Percentiles rank a stretch among this genome's conserved stretches.
Conservation (phyloP, 2,888 invertebrate species). For the Scaptomyza polygonia region DNA sequence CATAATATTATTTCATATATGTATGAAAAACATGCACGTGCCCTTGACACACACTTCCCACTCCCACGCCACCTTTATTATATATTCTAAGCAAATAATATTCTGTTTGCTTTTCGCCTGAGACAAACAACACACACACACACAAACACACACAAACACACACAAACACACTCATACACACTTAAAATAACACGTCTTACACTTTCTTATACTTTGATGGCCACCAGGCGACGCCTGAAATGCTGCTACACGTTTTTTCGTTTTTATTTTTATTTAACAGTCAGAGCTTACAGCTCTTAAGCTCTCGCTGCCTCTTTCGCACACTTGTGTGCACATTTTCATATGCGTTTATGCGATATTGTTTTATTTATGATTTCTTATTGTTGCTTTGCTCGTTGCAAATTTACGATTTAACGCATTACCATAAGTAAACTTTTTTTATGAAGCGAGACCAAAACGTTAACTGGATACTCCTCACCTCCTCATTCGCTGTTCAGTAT, state of each 20-base stretch:
- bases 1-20: slow-evolving; percentile 38
- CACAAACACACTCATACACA: not conserved
- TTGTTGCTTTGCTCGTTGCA: slow-evolving; percentile 59
- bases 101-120: slow-evolving; percentile 46
- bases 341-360: slow-evolving; percentile 68
- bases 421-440: slow-evolving; percentile 66
- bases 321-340: slow-evolving; percentile 10
- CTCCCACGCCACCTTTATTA: not conserved
- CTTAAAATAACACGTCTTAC: slow-evolving; percentile 16
- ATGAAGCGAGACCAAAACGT: slow-evolving; percentile 30
- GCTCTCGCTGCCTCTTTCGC: not conserved
- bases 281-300: not conserved
- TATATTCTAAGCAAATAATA: slow-evolving; percentile 55
- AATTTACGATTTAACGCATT: slow-evolving; percentile 70
- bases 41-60: slow-evolving; percentile 17
- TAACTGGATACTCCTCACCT: not conserved
- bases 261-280: slow-evolving; percentile 16
- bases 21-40: slow-evolving; percentile 21
- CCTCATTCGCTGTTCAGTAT: not conserved
- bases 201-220: slow-evolving; percentile 31
- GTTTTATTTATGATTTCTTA: slow-evolving; percentile 78
- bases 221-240: slow-evolving; percentile 38
- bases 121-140: slow-evolving; percentile 21
- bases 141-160: slow-evolving; percentile 1
- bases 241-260: slow-evolving; percentile 25